Conservation (phyloP, 2,797 vertebrate species). For the Picus viridis region DNA sequence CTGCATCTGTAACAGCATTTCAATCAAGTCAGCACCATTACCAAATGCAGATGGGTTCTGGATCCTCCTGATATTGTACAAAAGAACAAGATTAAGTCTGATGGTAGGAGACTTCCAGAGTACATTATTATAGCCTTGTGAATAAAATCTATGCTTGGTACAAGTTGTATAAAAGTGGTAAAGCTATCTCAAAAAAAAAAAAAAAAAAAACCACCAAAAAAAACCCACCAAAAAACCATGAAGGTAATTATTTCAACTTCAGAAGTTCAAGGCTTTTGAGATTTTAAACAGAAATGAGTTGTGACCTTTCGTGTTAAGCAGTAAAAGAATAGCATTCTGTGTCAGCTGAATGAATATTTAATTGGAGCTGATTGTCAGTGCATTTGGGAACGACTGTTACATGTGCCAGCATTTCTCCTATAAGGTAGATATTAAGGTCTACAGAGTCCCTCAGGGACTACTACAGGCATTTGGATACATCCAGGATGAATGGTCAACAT, state of each 20-base stretch:
- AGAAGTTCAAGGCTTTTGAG: background rate
- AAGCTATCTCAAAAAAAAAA: background rate
- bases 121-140: background rate
- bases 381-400: constrained; percentile 22
- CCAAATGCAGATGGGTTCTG: background rate
- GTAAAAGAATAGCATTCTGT: background rate
- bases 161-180: background rate
- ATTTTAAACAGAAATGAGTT: constrained; percentile 25
- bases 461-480: too few species aligned
- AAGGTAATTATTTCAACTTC: constrained; percentile 1
- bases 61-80: background rate
- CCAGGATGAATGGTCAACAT: too few species aligned
- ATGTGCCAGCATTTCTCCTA: background rate
- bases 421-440: too few species aligned
- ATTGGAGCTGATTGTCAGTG: background rate
- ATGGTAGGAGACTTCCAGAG: background rate
- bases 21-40: background rate
- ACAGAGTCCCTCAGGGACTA: too few species aligned
- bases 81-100: background rate
- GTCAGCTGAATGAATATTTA: constrained; percentile 44
- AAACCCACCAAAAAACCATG: background rate
- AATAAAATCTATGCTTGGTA: background rate
- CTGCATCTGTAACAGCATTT: background rate
- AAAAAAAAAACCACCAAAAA: background rate
- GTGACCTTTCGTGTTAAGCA: constrained; percentile 22